A percentile compares a stretch with the other conserved stretches of the same genome.
Evolutionary conservation across 2,113 vertebrate species (phyloP).

Genomic region (Xiphias gladius): DNA sequence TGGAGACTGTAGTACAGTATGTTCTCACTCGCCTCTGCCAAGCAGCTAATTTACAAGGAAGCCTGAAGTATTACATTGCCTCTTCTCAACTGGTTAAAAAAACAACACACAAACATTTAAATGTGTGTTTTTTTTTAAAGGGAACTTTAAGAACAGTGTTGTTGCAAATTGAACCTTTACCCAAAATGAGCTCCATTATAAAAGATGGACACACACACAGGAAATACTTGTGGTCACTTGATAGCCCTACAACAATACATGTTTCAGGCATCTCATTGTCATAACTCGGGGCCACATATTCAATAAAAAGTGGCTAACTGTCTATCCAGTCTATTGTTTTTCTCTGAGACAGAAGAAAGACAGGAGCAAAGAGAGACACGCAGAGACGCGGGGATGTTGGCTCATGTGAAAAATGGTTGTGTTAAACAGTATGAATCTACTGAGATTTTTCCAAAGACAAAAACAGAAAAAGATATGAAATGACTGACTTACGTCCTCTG

Average conservation of each 20-base stretch:
- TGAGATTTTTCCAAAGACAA: not conserved
- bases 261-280: conserved; percentile 42
- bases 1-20: conserved; percentile 37
- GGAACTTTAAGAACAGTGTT: conserved; percentile 4
- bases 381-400: not conserved
- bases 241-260: conserved; percentile 45
- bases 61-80: conserved; percentile 19
- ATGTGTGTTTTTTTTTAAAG: not conserved
- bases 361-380: not conserved
- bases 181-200: conserved; percentile 20
- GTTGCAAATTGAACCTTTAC: conserved; percentile 6
- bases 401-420: not conserved
- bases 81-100: conserved; percentile 7
- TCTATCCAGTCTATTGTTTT: conserved; percentile 33
- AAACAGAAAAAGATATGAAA: conserved; percentile 20
- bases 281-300: conserved; percentile 51
- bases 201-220: conserved; percentile 26
- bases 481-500: conserved; percentile 83
- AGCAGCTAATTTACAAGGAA: conserved; percentile 23
- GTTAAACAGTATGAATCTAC: not conserved
- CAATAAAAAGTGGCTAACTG: conserved; percentile 6
- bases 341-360: conserved; percentile 3
- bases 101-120: conserved; percentile 5
- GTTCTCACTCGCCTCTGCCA: conserved; percentile 48
- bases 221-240: conserved; percentile 63